Base-by-base conservation (phyloP, 2,797 vertebrate species). In the Setipinna tenuifilis region DNA sequence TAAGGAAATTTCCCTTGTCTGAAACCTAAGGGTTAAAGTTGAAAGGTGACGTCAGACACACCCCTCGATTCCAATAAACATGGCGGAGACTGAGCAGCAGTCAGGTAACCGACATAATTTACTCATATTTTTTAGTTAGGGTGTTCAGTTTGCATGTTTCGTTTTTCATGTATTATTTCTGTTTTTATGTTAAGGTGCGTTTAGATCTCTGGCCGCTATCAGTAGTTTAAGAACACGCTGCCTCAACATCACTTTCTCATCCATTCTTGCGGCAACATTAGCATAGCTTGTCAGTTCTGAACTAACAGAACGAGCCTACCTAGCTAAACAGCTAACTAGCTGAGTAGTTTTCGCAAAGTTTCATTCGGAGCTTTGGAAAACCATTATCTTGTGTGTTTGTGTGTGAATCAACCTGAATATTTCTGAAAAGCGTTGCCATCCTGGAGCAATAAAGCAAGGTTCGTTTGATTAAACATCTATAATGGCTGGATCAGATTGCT, bases 1-100 rank as follows among this genome's bases (percentile, higher is more conserved):
- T 28, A 23, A 65, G 23, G 1, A 65, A 25, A 65, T 25, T 11
- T 65, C 58, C 19, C 3, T 17, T 59, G 28, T 3, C 44, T 12
- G 46, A 25, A 16, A 46, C 21, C 21, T 4, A 41, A 62, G 41
- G 75, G 71, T 87, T 82, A 87, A 83, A 90, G 87, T 88, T 88
- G 83, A 90, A 89, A 86, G 88, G 82, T 85, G 14, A 84, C 86
- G 83, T 88, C 86, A 82, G 86, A 71, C 81, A 61, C 16, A 82
- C 59, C 17, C 62, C 14, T 57, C 59, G 85, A 82, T 87, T 81
- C 82, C 71, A 28, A 62, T 75, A 89, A 90, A 92, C 88, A 96
- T 96, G 95, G 95, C 95, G 94, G 95, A 96, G 90, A 89, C 91
- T 28, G 92, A 92, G 23, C 91, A 92, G 85, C 92, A 91, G 87